A percentile compares a stretch with the other conserved stretches of the same genome.
These are phyloP conservation scores for Cyanistes caeruleus DNA, from an alignment of 2,113 vertebrate species.

Conservation along the genomic window DNA sequence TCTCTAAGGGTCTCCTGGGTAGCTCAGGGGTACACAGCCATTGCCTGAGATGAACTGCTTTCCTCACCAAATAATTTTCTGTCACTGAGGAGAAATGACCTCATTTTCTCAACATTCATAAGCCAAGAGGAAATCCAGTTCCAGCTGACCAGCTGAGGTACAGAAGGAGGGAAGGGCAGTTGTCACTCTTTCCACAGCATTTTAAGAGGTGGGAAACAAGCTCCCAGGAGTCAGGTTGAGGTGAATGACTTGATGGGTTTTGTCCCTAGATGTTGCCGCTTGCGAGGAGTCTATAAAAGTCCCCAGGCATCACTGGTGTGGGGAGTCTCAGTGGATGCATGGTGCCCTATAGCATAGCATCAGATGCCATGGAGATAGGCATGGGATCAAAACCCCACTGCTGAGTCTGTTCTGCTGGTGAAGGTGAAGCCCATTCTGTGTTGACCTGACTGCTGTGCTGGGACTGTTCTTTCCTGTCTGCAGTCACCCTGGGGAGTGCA, in stretches of 20 bases:
- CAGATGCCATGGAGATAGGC: not conserved
- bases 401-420: not conserved
- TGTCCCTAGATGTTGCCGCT: not conserved
- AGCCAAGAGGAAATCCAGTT: slow-evolving; percentile 49
- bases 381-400: not conserved
- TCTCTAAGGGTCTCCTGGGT: not conserved
- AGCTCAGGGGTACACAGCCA: not conserved
- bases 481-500: not conserved
- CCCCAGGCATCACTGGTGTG: not conserved
- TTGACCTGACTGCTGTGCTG: not conserved
- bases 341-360: not conserved
- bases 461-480: rapidly evolving
- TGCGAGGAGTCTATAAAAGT: not conserved
- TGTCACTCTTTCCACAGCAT: not conserved
- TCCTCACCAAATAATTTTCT: slow-evolving; percentile 40
- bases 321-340: not conserved
- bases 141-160: slow-evolving; percentile 51
- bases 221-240: not conserved
- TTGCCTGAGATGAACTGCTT: slow-evolving; percentile 30
- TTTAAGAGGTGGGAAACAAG: not conserved
- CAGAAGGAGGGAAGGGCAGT: slow-evolving; percentile 36
- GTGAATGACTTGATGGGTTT: not conserved
- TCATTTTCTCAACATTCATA: slow-evolving; percentile 26
- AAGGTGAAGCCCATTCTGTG: not conserved
- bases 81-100: slow-evolving; percentile 58